Evolutionary conservation across 2,113 vertebrate species (phyloP).

Genomic region (Scolopax mira): DNA sequence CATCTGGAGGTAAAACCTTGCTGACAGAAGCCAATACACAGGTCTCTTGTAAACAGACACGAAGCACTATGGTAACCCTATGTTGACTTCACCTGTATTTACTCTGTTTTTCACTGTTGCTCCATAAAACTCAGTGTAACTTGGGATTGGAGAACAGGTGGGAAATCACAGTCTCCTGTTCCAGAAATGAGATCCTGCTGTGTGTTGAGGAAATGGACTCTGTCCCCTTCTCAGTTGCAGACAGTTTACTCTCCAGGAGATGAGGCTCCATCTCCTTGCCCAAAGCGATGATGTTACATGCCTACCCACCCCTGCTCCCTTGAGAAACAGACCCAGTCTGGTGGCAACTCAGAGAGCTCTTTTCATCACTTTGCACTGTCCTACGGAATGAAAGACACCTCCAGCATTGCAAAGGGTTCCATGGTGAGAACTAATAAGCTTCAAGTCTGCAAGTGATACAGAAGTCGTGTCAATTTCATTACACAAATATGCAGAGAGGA

Average conservation of each 20-base stretch:
- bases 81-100: neutral
- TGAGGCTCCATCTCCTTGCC: neutral
- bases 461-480: neutral
- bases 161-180: neutral
- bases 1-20: neutral
- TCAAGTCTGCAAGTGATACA: neutral
- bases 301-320: neutral
- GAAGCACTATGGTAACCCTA: neutral
- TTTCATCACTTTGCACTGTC: neutral
- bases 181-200: neutral
- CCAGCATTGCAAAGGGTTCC: neutral
- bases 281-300: fast-evolving
- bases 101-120: neutral
- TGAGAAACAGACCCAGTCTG: neutral
- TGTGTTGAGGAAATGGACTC: neutral
- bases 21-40: neutral
- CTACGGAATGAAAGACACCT: neutral
- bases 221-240: neutral
- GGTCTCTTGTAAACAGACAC: neutral
- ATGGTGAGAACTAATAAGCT: neutral
- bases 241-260: neutral
- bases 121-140: neutral
- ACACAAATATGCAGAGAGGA: neutral
- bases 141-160: neutral
- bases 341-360: neutral